Conservation (phyloP, 2,113 vertebrate species). For the Panthera tigris region DNA sequence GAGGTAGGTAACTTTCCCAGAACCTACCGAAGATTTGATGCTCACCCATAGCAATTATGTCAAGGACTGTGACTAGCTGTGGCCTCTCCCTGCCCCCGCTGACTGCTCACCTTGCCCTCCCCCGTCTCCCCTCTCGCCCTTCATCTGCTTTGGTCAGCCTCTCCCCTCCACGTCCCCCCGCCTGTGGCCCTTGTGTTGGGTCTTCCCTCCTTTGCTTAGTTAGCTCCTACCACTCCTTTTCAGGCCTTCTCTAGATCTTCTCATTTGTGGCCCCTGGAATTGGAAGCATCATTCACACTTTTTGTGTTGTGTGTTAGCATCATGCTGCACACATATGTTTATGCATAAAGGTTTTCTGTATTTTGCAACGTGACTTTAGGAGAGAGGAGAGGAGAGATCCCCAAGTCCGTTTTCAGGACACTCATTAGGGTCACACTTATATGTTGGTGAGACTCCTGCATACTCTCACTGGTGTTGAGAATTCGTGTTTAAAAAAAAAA, state of each 20-base stretch:
- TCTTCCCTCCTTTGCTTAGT: background rate
- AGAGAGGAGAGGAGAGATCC: background rate
- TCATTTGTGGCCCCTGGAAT: too few relatives aligned
- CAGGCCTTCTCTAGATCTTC: background rate
- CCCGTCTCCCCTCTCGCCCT: background rate
- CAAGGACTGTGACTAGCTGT: fast-evolving
- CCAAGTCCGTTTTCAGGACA: background rate
- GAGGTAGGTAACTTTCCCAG: slow-evolving; percentile 76
- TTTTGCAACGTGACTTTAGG: background rate
- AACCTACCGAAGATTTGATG: background rate
- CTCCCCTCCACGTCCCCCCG: fast-evolving
- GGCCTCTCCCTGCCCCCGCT: background rate
- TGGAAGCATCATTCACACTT: background rate
- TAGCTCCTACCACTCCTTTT: background rate
- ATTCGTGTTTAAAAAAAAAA: background rate
- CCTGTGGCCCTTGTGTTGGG: background rate
- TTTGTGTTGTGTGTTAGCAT: background rate
- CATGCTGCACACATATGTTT: background rate
- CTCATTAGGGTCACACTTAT: background rate
- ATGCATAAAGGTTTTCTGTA: background rate
- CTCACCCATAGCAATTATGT: background rate
- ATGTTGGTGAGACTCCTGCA: background rate
- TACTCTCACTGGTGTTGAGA: background rate
- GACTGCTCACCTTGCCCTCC: fast-evolving
- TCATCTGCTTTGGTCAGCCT: background rate